A percentile compares a stretch with the other conserved stretches of the same genome.
phyloP scores from a whole-genome alignment of 2,888 invertebrate genomes.

The Coremacera marginata region DNA sequence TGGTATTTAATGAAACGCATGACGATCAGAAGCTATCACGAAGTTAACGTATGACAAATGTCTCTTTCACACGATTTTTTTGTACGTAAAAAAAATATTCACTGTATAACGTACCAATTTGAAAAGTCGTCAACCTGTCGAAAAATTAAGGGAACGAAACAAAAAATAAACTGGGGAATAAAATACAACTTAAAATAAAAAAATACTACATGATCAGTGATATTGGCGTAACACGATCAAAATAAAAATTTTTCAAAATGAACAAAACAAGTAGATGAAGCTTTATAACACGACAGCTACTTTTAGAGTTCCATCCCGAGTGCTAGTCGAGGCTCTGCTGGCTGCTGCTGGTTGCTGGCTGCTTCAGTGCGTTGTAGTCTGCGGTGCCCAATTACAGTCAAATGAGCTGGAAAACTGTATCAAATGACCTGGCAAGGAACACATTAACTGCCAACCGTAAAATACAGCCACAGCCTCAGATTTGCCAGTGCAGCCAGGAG shows the following conservation, averaged over 20 bases:
- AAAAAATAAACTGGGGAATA: conserved; percentile 39
- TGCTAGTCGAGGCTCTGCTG: not conserved
- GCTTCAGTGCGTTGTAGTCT: conserved; percentile 5
- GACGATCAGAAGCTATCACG: conserved; percentile 35
- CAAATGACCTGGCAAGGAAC: conserved; percentile 63
- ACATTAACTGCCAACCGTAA: conserved; percentile 53
- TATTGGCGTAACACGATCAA: conserved; percentile 41
- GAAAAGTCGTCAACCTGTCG: conserved; percentile 61
- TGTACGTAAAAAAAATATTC: conserved; percentile 55
- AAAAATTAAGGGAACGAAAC: conserved; percentile 36
- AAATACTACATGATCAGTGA: not conserved
- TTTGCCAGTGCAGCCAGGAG: conserved; percentile 51
- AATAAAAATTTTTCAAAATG: conserved; percentile 28
- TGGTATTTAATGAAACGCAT: conserved; percentile 28
- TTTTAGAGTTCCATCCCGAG: conserved; percentile 13
- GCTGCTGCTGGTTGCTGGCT: not conserved
- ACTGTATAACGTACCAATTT: conserved; percentile 54
- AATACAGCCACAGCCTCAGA: conserved; percentile 46
- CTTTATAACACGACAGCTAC: conserved; percentile 3
- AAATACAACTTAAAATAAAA: conserved; percentile 7
- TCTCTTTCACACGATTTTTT: conserved; percentile 67
- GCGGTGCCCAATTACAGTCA: conserved; percentile 69
- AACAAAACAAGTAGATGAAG: not conserved
- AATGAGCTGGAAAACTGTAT: conserved; percentile 70
- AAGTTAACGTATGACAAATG: conserved; percentile 50